A percentile compares a stretch with the other conserved stretches of the same genome.
phyloP scores from a whole-genome alignment of 2,797 vertebrate species.

The Columba guinea region DNA sequence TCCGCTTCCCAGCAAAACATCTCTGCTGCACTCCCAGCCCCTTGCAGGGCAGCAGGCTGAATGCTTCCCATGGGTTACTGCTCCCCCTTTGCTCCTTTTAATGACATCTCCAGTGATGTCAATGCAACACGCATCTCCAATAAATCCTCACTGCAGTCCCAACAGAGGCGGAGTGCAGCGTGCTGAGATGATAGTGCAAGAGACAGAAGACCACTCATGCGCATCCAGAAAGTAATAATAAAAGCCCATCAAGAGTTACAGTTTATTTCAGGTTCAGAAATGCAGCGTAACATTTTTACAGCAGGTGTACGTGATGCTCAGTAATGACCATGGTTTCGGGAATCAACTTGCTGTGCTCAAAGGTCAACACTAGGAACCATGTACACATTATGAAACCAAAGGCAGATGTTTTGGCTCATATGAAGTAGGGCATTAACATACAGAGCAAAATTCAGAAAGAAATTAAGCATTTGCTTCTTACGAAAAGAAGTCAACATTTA shows the following conservation, averaged over 20 bases:
- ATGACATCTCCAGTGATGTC: not conserved
- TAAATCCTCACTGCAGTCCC: not conserved
- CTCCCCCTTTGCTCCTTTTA: not conserved
- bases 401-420: constrained; percentile 53
- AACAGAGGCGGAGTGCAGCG: not conserved
- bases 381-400: constrained; percentile 54
- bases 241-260: constrained; percentile 68
- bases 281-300: constrained; percentile 76
- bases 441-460: constrained; percentile 49
- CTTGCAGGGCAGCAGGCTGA: not conserved
- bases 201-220: not conserved
- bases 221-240: constrained; percentile 42
- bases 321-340: constrained; percentile 44
- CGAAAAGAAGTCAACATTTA: constrained; percentile 13
- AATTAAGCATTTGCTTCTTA: constrained; percentile 37
- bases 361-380: constrained; percentile 57
- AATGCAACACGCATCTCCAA: not conserved
- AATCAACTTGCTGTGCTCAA: constrained; percentile 62
- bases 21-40: not conserved
- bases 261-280: constrained; percentile 80
- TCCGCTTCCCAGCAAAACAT: not conserved
- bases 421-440: constrained; percentile 56
- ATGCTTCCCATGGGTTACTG: not conserved
- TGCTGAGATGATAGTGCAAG: not conserved
- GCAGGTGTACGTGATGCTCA: constrained; percentile 62